These are phyloP conservation scores for Macropus fuliginosus DNA, from an alignment of 2,797 vertebrate species.

Conservation along the genomic window DNA sequence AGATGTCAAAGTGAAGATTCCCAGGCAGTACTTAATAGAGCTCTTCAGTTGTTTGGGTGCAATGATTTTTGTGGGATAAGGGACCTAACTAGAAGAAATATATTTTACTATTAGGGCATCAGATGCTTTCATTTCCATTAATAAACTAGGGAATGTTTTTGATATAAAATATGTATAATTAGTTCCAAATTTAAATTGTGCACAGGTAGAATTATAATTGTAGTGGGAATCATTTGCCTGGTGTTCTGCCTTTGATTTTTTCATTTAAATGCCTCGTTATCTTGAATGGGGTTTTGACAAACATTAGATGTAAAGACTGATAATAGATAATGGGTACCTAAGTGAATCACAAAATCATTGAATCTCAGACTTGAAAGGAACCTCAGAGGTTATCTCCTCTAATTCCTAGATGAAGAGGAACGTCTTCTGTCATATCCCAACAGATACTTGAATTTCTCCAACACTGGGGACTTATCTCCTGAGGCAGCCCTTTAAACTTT, in stretches of 20 bases:
- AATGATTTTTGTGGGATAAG: neutral
- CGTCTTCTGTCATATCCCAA: neutral
- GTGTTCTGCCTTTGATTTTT: neutral
- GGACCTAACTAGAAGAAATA: neutral
- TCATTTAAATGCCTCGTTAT: neutral
- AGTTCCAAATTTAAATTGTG: conserved; percentile 5
- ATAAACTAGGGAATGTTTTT: neutral
- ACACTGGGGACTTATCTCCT: neutral
- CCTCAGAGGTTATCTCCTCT: neutral
- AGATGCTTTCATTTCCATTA: conserved; percentile 24
- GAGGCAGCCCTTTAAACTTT: neutral
- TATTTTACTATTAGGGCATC: neutral
- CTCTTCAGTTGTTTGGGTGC: neutral
- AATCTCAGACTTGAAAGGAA: neutral
- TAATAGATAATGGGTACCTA: neutral
- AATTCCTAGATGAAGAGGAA: neutral
- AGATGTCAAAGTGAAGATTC: neutral
- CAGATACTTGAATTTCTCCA: neutral
- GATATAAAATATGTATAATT: neutral
- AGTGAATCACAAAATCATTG: neutral
- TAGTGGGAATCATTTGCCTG: conserved; percentile 12
- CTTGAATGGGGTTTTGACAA: neutral
- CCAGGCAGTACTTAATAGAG: neutral
- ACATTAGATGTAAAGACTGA: neutral
- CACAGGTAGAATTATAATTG: conserved; percentile 11